These are phyloP conservation scores for Drosophila subpulchrella DNA, from an alignment of 1,140 invertebrate genomes.

Conservation along the genomic window DNA sequence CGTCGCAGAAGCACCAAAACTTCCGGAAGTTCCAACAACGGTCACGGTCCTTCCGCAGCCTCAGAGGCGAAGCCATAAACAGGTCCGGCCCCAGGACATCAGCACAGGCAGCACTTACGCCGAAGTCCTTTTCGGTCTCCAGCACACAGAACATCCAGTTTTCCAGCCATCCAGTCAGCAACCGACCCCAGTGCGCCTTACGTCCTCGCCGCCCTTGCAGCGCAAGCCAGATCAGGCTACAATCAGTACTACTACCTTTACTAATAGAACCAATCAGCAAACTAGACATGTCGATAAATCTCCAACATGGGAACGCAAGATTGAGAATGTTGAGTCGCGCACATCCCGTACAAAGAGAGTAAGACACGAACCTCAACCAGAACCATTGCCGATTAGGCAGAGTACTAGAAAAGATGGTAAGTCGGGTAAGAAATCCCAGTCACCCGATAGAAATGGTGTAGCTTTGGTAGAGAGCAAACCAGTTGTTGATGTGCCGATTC, in stretches of 20 bases:
- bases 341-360: slow-evolving; percentile 49
- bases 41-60: slow-evolving; percentile 49
- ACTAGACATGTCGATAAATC: slow-evolving; percentile 59
- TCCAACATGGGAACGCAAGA: slow-evolving; percentile 72
- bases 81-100: slow-evolving; percentile 51
- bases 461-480: slow-evolving; percentile 13
- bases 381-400: slow-evolving; percentile 65
- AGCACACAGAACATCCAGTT: slow-evolving; percentile 65
- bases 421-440: slow-evolving; percentile 46
- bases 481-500: not conserved
- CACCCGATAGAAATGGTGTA: slow-evolving; percentile 54
- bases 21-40: slow-evolving; percentile 6
- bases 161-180: slow-evolving; percentile 87
- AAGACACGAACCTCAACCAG: slow-evolving; percentile 59
- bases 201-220: slow-evolving; percentile 48
- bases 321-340: slow-evolving; percentile 61
- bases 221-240: slow-evolving; percentile 48
- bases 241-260: slow-evolving; percentile 41
- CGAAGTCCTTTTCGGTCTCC: slow-evolving; percentile 80
- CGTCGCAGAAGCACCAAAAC: slow-evolving; percentile 7
- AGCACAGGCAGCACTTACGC: slow-evolving; percentile 76
- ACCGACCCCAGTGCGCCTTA: slow-evolving; percentile 80
- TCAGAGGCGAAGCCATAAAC: slow-evolving; percentile 40
- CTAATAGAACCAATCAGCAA: slow-evolving; percentile 41
- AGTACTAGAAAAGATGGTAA: slow-evolving; percentile 60